Percentiles rank a stretch among this genome's conserved stretches.
These are phyloP conservation scores for Quiscalus mexicanus DNA, from an alignment of 2,113 vertebrate genomes.

Conservation along the genomic window DNA sequence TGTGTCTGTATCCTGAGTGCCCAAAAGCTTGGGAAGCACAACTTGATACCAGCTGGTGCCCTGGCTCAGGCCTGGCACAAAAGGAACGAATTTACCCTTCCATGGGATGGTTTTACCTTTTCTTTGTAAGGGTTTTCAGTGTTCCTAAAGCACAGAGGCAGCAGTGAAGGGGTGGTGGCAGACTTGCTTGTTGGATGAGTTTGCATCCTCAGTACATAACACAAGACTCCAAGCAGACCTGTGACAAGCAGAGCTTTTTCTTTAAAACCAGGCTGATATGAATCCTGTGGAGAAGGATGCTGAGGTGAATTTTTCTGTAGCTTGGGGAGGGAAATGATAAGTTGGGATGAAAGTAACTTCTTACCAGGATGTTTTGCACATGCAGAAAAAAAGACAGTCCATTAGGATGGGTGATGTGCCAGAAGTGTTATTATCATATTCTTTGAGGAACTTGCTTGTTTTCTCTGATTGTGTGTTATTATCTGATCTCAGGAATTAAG, in stretches of 20 bases:
- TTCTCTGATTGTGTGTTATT: background rate
- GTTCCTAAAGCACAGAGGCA: no score
- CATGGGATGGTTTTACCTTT: no score
- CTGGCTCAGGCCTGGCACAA: background rate
- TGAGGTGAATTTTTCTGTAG: background rate
- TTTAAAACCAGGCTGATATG: background rate
- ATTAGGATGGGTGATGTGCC: background rate
- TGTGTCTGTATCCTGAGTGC: background rate
- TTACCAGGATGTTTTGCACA: background rate
- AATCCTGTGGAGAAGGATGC: background rate
- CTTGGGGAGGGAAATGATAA: background rate
- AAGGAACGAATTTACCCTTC: background rate
- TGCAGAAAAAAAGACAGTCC: background rate
- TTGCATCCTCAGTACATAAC: background rate
- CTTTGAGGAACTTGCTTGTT: background rate
- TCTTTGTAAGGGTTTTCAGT: no score
- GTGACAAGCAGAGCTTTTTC: background rate
- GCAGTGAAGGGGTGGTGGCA: no score
- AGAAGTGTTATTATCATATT: background rate
- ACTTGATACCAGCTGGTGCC: background rate
- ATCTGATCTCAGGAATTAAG: background rate
- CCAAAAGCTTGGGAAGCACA: background rate
- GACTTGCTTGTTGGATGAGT: background rate
- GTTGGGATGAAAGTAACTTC: background rate
- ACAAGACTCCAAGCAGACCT: background rate